Evolutionary conservation across 2,888 invertebrate species (phyloP), one percentile per base, ranked within the genome.

Genomic region (Elegia similella): DNA sequence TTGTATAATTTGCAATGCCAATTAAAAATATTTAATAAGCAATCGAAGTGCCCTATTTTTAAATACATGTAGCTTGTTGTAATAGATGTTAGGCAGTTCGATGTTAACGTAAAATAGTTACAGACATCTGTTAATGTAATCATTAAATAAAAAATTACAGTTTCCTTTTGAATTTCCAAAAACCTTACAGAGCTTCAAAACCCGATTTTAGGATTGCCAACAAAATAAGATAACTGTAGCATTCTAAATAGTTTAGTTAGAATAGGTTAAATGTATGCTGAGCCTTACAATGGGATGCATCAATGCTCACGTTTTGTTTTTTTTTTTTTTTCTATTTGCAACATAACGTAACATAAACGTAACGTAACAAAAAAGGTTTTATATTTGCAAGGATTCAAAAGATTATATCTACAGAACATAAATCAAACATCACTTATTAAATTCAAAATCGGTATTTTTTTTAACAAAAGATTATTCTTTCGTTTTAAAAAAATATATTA

Each of bases 151-250:
- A 60, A 58, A 59, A 52, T 63, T 61, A 29, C 70, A 63, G 53
- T 65, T 62, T 48, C 57, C 64, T 71, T 72, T 69, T 64, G 6
- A 56, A 17, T 64, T 60, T 62, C n/a, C 56, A 61, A 66, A 66
- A 66, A 68, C 68, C 67, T 64, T 70, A 74, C 81, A 80, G 86
- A 87, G 87, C 86, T 87, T 87, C 69, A 65, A 63, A 80, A 81
- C 72, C 76, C 82, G 83, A 83, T 84, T 84, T 84, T 85, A 85
- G 80, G 72, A 72, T 69, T 75, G 77, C 76, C 76, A 81, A 82
- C 72, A 71, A 71, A 71, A 68, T 72, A 73, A 62, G 68, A 62
- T 71, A 61, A 67, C 65, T 66, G 64, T 71, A 76, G 70, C 61
- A 58, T 69, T 64, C 67, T 67, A 60, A 64, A 53, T 61, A 61